These are phyloP conservation scores for Coelogynopora nodosa DNA, from an alignment of 2,888 invertebrate genomes.

Conservation along the genomic window DNA sequence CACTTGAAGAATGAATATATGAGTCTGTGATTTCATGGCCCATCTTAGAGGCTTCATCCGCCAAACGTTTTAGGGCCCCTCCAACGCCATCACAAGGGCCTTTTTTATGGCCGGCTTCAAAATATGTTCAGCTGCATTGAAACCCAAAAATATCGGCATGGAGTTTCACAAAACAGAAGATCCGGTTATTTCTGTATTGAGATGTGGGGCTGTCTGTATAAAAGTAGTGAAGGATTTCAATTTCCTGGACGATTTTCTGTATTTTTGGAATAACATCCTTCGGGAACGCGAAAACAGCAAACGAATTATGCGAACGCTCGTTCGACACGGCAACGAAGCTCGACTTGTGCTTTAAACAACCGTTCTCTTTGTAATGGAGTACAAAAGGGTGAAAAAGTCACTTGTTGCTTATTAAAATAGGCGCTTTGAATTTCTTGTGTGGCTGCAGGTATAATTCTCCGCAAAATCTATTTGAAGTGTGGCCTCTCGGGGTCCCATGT, in stretches of 20 bases:
- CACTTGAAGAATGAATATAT: not conserved
- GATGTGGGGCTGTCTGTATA: constrained; percentile 41
- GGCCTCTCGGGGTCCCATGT: constrained; percentile 40
- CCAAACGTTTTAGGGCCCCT: not conserved
- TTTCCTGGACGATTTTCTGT: constrained; percentile 9
- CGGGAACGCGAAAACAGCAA: constrained; percentile 34
- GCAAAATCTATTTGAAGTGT: not conserved
- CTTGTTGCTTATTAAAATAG: not conserved
- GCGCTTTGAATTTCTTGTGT: not conserved
- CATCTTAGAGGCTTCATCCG: not conserved
- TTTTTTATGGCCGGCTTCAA: constrained; percentile 47
- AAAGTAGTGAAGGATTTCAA: constrained; percentile 40
- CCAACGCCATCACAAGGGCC: constrained; percentile 40
- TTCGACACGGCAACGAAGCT: constrained; percentile 42
- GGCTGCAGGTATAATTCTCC: not conserved
- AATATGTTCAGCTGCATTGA: constrained; percentile 47
- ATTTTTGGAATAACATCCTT: constrained; percentile 34
- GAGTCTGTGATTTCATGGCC: not conserved
- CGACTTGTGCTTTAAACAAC: constrained; percentile 32
- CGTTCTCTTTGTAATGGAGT: constrained; percentile 31
- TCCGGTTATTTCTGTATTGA: constrained; percentile 36
- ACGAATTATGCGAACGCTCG: not conserved
- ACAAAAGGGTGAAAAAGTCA: constrained; percentile 44
- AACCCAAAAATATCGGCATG: constrained; percentile 43
- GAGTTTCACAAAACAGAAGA: constrained; percentile 37